A percentile compares a stretch with the other conserved stretches of the same genome.
phyloP scores from a whole-genome alignment of 1,140 invertebrate species.

The Bombus pyrosoma region DNA sequence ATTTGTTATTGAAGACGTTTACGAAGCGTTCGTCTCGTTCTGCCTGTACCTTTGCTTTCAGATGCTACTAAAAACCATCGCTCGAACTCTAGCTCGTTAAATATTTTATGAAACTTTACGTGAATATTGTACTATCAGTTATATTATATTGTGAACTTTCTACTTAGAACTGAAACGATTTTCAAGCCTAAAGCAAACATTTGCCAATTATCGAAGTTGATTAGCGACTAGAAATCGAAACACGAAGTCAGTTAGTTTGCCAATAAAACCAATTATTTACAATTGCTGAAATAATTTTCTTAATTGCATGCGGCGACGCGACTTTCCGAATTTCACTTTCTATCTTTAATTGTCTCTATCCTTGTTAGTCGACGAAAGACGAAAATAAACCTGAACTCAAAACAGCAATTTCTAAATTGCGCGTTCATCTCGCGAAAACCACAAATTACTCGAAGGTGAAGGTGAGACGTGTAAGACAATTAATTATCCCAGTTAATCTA shows the following conservation, averaged over 20 bases:
- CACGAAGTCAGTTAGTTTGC: background rate
- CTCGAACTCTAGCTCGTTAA: background rate
- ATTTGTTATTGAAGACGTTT: constrained; percentile 20
- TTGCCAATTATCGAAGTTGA: too few relatives aligned
- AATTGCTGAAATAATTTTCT: background rate
- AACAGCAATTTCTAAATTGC: constrained; percentile 1
- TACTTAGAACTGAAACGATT: too few relatives aligned
- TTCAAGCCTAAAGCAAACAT: too few relatives aligned
- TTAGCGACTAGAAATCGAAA: background rate
- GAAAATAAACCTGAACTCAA: background rate
- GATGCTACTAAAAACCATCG: background rate
- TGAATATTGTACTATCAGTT: background rate
- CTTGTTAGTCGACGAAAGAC: constrained; percentile 3
- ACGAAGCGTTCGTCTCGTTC: background rate
- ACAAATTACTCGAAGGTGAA: constrained; percentile 27
- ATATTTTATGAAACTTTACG: background rate
- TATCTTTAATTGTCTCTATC: background rate
- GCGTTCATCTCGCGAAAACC: constrained; percentile 18
- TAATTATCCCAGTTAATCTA: background rate
- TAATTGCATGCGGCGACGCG: too few relatives aligned
- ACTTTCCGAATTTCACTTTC: constrained; percentile 7
- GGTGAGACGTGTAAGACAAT: background rate
- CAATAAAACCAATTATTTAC: background rate
- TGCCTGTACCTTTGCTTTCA: background rate
- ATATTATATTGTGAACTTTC: too few relatives aligned